Evolutionary conservation across 2,797 vertebrate species (phyloP).

Genomic region (Lacerta agilis): DNA sequence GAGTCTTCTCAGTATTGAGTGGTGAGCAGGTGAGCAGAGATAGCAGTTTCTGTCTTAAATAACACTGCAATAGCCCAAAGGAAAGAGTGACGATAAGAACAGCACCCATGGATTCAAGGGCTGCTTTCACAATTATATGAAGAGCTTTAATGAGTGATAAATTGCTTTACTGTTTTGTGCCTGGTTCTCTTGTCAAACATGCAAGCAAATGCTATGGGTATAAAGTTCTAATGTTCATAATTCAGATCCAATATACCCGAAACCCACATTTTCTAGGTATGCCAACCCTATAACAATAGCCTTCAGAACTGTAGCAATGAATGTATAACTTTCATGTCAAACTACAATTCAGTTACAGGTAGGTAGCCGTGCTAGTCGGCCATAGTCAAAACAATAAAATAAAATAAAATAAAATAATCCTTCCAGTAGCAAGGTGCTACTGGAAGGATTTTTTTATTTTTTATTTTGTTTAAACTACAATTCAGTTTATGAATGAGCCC

Average conservation of each 20-base stretch:
- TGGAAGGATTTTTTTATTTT: too few relatives aligned
- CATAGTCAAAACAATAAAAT: too few relatives aligned
- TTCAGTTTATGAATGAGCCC: background rate
- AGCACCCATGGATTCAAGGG: background rate
- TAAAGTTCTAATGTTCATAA: background rate
- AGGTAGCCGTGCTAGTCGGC: too few relatives aligned
- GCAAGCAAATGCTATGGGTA: background rate
- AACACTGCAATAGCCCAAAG: conserved; percentile 14
- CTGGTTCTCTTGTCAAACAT: background rate
- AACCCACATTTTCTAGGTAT: background rate
- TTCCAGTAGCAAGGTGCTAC: too few relatives aligned
- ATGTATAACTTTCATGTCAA: conserved; percentile 15
- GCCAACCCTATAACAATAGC: background rate
- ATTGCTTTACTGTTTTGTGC: background rate
- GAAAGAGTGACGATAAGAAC: conserved; percentile 14
- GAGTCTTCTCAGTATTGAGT: conserved; percentile 59
- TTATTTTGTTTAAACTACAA: background rate
- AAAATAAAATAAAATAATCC: too few relatives aligned
- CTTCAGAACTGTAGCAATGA: conserved; percentile 2
- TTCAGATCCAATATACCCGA: conserved; percentile 17
- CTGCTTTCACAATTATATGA: background rate
- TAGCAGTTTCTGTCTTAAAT: background rate
- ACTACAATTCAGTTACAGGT: background rate
- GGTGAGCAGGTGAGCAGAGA: conserved; percentile 33
- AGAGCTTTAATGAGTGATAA: background rate